phyloP scores from a whole-genome alignment of 2,797 vertebrate genomes.

The Epinephelus awoara region DNA sequence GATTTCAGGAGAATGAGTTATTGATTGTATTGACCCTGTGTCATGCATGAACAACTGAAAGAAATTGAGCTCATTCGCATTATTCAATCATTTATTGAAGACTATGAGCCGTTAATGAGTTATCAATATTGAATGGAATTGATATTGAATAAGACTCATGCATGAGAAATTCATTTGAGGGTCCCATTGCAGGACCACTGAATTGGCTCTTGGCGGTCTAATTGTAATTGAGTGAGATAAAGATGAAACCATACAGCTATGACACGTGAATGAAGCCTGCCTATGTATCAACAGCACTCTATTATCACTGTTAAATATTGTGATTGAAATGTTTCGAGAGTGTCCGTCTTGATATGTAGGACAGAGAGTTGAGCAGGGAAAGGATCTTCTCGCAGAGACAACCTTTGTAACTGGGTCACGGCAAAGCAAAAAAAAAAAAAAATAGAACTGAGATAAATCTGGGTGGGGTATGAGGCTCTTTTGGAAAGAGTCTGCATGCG shows the following conservation, averaged over 20 bases:
- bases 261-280: slow-evolving; percentile 14
- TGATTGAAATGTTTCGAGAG: slow-evolving; percentile 37
- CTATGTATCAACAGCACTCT: slow-evolving; percentile 3
- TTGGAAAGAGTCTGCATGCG: slow-evolving; percentile 57
- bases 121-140: slow-evolving; percentile 58
- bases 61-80: slow-evolving; percentile 46
- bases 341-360: slow-evolving; percentile 33
- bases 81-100: slow-evolving; percentile 56
- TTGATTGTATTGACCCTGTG: slow-evolving; percentile 59
- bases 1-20: slow-evolving; percentile 58
- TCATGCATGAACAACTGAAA: slow-evolving; percentile 64
- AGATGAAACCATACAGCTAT: slow-evolving; percentile 21
- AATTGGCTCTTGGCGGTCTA: slow-evolving; percentile 6
- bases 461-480: slow-evolving; percentile 48
- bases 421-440: slow-evolving; percentile 14
- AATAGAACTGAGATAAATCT: slow-evolving; percentile 62
- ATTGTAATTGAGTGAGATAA: slow-evolving; percentile 33
- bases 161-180: slow-evolving; percentile 53
- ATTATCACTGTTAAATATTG: slow-evolving; percentile 12
- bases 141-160: slow-evolving; percentile 59
- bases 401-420: slow-evolving; percentile 64
- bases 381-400: slow-evolving; percentile 44
- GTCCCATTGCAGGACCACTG: slow-evolving; percentile 1
- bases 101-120: slow-evolving; percentile 55
- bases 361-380: slow-evolving; percentile 23